These are phyloP conservation scores for Aplysina aerophoba DNA, from an alignment of 37 sponge, comb jelly and placozoan species.

Conservation along the genomic window DNA sequence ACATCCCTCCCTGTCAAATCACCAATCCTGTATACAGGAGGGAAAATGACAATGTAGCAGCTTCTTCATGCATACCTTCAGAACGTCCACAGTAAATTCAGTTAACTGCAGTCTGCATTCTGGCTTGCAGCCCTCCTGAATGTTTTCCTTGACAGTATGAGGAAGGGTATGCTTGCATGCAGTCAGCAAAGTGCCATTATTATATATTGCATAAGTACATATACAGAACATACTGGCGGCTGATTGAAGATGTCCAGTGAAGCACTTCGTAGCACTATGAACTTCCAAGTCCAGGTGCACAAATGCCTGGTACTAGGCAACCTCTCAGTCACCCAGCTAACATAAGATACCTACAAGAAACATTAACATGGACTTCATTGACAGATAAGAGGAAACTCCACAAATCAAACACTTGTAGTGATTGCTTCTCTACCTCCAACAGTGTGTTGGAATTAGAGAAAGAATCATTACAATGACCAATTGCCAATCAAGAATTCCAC, in stretches of 20 bases:
- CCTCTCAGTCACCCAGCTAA: constrained; percentile 28
- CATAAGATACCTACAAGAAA: background rate
- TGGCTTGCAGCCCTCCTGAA: constrained; percentile 11
- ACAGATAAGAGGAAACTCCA: too few species aligned
- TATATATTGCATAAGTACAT: too few species aligned
- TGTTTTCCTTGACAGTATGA: background rate
- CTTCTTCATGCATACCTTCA: constrained; percentile 9
- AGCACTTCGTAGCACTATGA: constrained; percentile 1
- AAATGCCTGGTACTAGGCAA: background rate
- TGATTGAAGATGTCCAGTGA: constrained; percentile 7
- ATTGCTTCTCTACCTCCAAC: too few species aligned
- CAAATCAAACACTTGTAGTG: too few species aligned
- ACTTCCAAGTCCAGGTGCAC: background rate
- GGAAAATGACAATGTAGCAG: too few species aligned
- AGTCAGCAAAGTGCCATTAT: too few species aligned
- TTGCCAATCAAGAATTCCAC: too few species aligned
- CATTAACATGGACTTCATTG: background rate
- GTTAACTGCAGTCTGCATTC: background rate
- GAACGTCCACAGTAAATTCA: constrained; percentile 18
- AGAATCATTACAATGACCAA: too few species aligned
- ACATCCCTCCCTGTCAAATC: too few species aligned
- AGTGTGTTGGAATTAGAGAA: too few species aligned
- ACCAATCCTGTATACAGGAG: too few species aligned
- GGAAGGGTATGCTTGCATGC: background rate
- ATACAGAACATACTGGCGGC: background rate